These are phyloP conservation scores for Cheilinus undulatus DNA, from an alignment of 2,113 vertebrate species.

Conservation along the genomic window DNA sequence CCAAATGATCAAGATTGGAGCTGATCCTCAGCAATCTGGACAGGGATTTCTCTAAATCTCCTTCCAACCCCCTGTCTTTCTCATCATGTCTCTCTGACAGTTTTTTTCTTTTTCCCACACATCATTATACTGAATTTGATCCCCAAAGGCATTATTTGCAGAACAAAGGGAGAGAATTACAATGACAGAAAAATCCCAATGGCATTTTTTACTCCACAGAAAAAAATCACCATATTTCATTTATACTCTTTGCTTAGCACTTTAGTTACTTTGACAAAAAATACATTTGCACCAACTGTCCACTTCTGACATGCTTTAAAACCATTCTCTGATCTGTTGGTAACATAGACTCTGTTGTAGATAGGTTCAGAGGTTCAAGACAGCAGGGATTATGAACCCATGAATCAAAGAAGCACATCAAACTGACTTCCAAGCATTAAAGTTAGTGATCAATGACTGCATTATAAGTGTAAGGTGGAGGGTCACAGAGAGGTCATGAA, in stretches of 20 bases:
- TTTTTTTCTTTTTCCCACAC: not conserved
- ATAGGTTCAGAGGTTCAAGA: too few relatives aligned
- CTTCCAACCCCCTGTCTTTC: not conserved
- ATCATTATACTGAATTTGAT: not conserved
- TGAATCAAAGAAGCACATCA: not conserved
- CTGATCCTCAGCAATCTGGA: slow-evolving; percentile 33
- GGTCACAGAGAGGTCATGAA: slow-evolving; percentile 26
- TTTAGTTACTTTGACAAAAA: too few relatives aligned
- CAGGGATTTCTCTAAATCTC: slow-evolving; percentile 52
- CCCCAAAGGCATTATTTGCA: not conserved
- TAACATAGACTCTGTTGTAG: too few relatives aligned
- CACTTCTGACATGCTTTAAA: too few relatives aligned
- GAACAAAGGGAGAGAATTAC: not conserved
- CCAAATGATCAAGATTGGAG: slow-evolving; percentile 60
- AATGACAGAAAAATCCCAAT: not conserved
- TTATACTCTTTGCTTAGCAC: not conserved
- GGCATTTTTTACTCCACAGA: not conserved
- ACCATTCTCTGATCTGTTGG: too few relatives aligned
- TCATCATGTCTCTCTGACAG: not conserved
- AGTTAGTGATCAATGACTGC: not conserved
- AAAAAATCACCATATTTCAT: too few relatives aligned
- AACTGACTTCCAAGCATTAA: slow-evolving; percentile 10
- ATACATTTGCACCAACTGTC: not conserved
- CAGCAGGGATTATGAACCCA: not conserved
- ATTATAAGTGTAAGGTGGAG: not conserved